Evolutionary conservation across 2,888 invertebrate species (phyloP).

Genomic region (Balanococcus diminutus): DNA sequence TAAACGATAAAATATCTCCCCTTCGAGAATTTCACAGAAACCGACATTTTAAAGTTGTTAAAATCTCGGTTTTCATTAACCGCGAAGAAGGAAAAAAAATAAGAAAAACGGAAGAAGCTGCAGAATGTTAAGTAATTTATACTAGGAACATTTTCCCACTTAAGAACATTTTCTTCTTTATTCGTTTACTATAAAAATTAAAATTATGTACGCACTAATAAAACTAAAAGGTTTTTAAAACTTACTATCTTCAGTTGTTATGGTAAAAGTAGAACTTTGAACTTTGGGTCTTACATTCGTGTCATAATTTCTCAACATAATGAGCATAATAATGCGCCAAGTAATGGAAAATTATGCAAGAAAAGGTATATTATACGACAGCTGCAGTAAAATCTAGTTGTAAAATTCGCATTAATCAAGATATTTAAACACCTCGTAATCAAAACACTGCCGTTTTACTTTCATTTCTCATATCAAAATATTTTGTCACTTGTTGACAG

Average conservation of each 20-base stretch:
- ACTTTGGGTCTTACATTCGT: not conserved
- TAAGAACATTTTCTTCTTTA: conserved; percentile 16
- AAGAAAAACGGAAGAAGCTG: not conserved
- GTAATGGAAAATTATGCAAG: conserved; percentile 18
- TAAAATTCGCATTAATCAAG: conserved; percentile 1
- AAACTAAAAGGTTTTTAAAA: conserved; percentile 29
- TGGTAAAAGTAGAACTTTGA: not conserved
- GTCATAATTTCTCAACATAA: conserved; percentile 4
- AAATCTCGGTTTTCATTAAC: conserved; percentile 39
- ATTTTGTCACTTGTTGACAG: not conserved
- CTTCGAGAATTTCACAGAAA: conserved; percentile 23
- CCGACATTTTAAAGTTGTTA: conserved; percentile 35
- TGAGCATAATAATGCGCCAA: not conserved
- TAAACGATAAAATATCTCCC: conserved; percentile 34
- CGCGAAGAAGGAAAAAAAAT: conserved; percentile 10
- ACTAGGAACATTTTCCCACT: not conserved
- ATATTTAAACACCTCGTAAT: not conserved
- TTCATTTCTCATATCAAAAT: not conserved
- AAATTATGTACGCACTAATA: conserved; percentile 25
- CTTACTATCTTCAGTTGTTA: not conserved
- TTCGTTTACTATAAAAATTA: conserved; percentile 32
- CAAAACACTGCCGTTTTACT: not conserved
- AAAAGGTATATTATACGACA: no score
- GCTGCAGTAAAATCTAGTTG: not conserved
- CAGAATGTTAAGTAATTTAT: conserved; percentile 39